These are phyloP conservation scores for Eilema griseolum DNA, from an alignment of 2,888 invertebrate genomes.

Conservation along the genomic window DNA sequence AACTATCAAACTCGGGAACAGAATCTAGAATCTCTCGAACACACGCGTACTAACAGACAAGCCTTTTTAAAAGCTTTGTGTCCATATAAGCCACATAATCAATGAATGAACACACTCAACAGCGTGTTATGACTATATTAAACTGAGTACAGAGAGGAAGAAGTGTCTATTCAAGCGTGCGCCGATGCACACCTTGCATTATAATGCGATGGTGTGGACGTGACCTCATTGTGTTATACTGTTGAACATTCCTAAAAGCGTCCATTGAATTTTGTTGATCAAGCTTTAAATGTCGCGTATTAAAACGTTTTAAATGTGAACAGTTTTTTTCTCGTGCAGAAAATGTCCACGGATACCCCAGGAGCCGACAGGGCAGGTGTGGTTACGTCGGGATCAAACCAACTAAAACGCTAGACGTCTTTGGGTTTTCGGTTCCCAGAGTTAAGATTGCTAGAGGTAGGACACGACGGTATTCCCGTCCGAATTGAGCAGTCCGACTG, in stretches of 20 bases:
- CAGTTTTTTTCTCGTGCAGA: too few relatives aligned
- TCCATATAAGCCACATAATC: not conserved
- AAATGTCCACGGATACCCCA: too few relatives aligned
- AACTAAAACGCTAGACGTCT: too few relatives aligned
- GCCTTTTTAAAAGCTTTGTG: not conserved
- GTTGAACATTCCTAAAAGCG: not conserved
- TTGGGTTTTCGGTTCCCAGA: too few relatives aligned
- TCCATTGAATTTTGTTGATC: not conserved
- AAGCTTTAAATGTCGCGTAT: not conserved
- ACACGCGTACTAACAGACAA: too few relatives aligned
- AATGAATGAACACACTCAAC: constrained; percentile 7
- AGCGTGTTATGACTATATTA: constrained; percentile 19
- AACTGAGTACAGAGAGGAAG: constrained; percentile 39
- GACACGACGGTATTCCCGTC: too few relatives aligned
- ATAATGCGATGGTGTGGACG: constrained; percentile 33
- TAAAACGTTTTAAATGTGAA: not conserved
- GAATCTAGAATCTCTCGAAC: too few relatives aligned
- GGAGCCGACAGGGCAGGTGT: too few relatives aligned
- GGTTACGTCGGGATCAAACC: too few relatives aligned
- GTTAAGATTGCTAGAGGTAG: too few relatives aligned
- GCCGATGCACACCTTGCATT: constrained; percentile 36
- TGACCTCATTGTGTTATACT: not conserved
- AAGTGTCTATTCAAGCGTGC: constrained; percentile 29
- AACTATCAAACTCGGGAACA: too few relatives aligned
- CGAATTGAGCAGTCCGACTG: too few relatives aligned